Percentiles rank a stretch among this genome's conserved stretches.
Conservation (phyloP, 2,113 vertebrate genomes). For the Procavia capensis region DNA sequence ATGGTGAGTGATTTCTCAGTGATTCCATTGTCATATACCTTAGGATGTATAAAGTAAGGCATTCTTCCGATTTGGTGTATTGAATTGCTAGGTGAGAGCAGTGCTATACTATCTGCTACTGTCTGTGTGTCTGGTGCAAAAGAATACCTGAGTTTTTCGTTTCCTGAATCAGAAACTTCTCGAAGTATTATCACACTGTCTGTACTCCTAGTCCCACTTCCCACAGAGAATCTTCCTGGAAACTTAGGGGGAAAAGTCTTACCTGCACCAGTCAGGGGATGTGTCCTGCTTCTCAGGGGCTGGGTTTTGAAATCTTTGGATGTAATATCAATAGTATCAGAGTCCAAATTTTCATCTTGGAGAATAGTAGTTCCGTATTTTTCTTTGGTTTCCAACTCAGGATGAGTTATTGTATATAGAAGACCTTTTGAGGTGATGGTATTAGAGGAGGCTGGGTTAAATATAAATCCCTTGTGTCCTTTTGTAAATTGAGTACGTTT, state of each 20-base stretch:
- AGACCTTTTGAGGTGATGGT: not conserved
- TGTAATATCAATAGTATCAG: not conserved
- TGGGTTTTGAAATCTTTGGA: not conserved
- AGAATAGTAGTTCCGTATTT: not conserved
- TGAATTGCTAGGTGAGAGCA: not conserved
- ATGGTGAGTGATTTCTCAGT: not conserved
- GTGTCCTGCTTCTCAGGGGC: not conserved
- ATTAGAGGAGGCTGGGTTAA: not conserved
- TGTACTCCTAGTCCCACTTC: not conserved
- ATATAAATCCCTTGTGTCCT: not conserved
- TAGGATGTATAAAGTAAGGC: not conserved
- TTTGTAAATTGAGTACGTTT: not conserved
- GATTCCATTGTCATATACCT: not conserved
- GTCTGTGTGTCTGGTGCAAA: not conserved
- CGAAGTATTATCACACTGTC: not conserved
- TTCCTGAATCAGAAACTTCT: constrained; percentile 6
- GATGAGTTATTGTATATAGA: not conserved
- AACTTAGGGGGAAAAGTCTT: not conserved
- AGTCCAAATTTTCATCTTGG: constrained; percentile 26
- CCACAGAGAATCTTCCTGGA: not conserved
- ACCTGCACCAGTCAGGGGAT: not conserved
- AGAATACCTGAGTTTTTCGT: not conserved
- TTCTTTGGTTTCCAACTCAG: not conserved
- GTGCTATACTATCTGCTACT: not conserved
- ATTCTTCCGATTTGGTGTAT: not conserved